A percentile compares a stretch with the other conserved stretches of the same genome.
phyloP scores from a whole-genome alignment of 2,888 invertebrate genomes.

The Volucella inflata region DNA sequence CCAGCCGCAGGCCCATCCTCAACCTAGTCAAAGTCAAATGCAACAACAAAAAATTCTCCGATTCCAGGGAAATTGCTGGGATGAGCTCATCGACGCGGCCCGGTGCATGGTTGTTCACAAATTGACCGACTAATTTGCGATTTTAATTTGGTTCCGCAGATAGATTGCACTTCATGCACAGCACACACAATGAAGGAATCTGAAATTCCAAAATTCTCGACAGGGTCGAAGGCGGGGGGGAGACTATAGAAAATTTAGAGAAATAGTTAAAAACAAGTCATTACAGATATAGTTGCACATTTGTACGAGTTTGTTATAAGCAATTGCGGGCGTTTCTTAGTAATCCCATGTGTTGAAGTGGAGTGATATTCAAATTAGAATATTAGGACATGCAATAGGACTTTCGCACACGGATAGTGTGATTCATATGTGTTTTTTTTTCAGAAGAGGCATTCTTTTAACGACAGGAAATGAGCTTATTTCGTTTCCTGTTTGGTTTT shows the following conservation, averaged over 20 bases:
- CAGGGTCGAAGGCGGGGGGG: neutral
- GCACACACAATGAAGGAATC: conserved; percentile 37
- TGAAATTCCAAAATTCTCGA: conserved; percentile 25
- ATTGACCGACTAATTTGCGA: conserved; percentile 69
- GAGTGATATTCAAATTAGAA: conserved; percentile 8
- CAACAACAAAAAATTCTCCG: conserved; percentile 28
- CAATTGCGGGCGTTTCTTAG: neutral
- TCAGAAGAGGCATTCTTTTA: neutral
- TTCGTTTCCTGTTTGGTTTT: conserved; percentile 7
- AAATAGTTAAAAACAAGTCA: neutral
- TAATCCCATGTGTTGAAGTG: neutral
- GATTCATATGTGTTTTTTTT: neutral
- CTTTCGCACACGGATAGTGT: neutral
- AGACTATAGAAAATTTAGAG: neutral
- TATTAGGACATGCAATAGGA: conserved; percentile 29
- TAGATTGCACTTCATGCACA: conserved; percentile 33
- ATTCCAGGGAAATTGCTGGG: conserved; percentile 45
- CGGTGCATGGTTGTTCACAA: conserved; percentile 57
- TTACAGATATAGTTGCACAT: neutral
- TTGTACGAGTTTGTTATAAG: too few relatives aligned
- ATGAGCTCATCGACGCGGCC: conserved; percentile 64
- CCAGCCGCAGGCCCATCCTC: conserved; percentile 3
- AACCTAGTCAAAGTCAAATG: conserved; percentile 13
- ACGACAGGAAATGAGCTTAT: neutral
- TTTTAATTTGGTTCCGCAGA: conserved; percentile 59